Evolutionary conservation across 1,140 invertebrate genomes (phyloP), one percentile per base, ranked within the genome.

Genomic region (Drosophila kepulauana): DNA sequence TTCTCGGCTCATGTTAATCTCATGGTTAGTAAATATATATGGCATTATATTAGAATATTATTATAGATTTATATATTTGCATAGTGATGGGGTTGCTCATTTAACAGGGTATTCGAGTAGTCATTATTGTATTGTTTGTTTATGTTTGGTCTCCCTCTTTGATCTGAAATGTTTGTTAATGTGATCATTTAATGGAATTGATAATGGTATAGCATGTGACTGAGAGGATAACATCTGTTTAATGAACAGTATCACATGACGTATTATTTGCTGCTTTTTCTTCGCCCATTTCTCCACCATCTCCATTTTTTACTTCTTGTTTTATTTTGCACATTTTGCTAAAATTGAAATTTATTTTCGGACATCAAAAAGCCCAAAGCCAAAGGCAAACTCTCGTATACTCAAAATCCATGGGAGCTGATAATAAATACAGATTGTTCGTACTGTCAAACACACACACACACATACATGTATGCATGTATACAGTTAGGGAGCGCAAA

Each of bases 311-410:
- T 10, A 7, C 13, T 35, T 71, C 75, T 78, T 67, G 16, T 68
- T 63, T 28, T 13, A 41, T 64, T 79, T 79, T 82, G 48, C 57
- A 38, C n/a, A 75, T 30, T 72, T 87, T 75, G 66, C 64, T 63
- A 72, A 72, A 75, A 72, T 68, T 59, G 7, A 79, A 79, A 67
- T 61, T 76, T 73, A 58, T 74, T 75, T 76, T 76, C 46, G 41
- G 41, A 78, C 82, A 73, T 69, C 38, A 61, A 76, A 76, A 81
- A 68, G 41, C 13, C 71, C 49, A 63, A 38, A 20, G 15, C 30
- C 16, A 10, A 10, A 52, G 8, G 33, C 51, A 77, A 63, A 20
- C 8, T 13, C 25, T 25, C 45, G 66, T 62, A 69, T 33, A 56
- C 57, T 66, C 61, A 59, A 45, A 52, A 52, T 58, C 54, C 45